Evolutionary conservation across 1,140 invertebrate genomes (phyloP), one percentile per base, ranked within the genome.

Genomic region (Tigriopus japonicus): DNA sequence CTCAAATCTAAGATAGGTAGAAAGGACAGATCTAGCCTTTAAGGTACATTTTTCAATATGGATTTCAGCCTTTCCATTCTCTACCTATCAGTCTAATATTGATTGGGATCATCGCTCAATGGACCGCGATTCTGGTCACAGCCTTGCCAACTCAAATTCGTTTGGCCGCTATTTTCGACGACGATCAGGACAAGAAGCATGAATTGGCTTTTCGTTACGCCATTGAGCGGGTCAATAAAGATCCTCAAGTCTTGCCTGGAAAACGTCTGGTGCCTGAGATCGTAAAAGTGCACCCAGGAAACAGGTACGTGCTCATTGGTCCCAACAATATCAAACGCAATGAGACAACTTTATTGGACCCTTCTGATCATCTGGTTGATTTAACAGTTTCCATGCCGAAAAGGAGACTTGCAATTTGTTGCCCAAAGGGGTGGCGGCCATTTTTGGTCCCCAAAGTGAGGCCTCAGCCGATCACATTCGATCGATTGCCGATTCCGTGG

Each of bases 171-270:
- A 19, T 54, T 21, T 54, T 54, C 6, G 52, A 54, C 72, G 87
- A 92, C 76, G 81, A 83, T 24, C 79, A 80, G 35, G 84, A 87
- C 71, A 80, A 84, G 67, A 82, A 82, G 66, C 84, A 90, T 71
- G 86, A 89, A 72, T 77, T 87, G 49, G 88, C 87, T 24, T 92
- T 93, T 70, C 78, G 83, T 59, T 87, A 90, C 72, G 87, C 88
- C 1, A 85, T 90, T n/a, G 87, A 91, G 67, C 80, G 85, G 67
- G 86, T 92, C 66, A 93, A 92, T 73, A 78, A 78, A 17, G 85
- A 89, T 17, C 52, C 52, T 6, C 1, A 24, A 54, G 14, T 54
- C 23, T 24, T 54, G n/a, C 17, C 17, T 2, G 24, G 24, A 7
- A 19, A 28, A 54, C 15, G 17, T 5, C 52, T 54, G 2, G 15